These are phyloP conservation scores for Ariolimax columbianus DNA, from an alignment of 2,888 invertebrate species.

Conservation along the genomic window DNA sequence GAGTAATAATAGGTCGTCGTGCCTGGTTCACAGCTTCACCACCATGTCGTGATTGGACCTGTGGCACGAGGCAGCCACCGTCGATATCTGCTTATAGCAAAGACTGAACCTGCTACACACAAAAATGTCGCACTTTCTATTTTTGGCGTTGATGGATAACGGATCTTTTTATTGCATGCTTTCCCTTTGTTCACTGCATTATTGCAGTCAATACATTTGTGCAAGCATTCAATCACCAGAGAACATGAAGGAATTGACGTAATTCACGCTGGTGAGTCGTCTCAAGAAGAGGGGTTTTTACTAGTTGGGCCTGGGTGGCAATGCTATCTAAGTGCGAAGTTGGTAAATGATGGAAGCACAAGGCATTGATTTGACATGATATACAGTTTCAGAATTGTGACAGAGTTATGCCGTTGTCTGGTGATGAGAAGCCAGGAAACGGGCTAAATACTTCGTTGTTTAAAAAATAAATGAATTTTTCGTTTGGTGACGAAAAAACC, in stretches of 20 bases:
- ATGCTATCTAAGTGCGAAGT: not conserved
- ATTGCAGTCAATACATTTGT: not conserved
- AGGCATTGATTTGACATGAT: too few relatives aligned
- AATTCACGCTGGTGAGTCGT: not conserved
- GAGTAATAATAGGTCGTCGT: not conserved
- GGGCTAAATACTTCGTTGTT: too few relatives aligned
- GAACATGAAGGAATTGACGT: not conserved
- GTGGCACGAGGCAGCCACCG: not conserved
- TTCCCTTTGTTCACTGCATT: not conserved
- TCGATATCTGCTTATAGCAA: not conserved
- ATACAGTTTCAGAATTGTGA: too few relatives aligned
- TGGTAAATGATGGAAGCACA: too few relatives aligned
- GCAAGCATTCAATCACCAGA: not conserved
- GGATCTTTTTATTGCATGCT: not conserved
- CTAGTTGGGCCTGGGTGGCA: not conserved
- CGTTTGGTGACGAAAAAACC: too few relatives aligned
- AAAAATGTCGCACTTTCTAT: not conserved
- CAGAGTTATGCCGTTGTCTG: too few relatives aligned
- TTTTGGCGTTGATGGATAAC: not conserved
- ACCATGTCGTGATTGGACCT: not conserved
- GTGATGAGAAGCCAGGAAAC: too few relatives aligned
- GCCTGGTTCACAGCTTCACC: not conserved
- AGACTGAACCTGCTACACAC: not conserved
- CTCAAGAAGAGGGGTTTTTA: not conserved
- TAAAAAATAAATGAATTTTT: too few relatives aligned